A percentile compares a stretch with the other conserved stretches of the same genome.
phyloP scores from a whole-genome alignment of 1,140 invertebrate species.

The Papilio polyxenes region DNA sequence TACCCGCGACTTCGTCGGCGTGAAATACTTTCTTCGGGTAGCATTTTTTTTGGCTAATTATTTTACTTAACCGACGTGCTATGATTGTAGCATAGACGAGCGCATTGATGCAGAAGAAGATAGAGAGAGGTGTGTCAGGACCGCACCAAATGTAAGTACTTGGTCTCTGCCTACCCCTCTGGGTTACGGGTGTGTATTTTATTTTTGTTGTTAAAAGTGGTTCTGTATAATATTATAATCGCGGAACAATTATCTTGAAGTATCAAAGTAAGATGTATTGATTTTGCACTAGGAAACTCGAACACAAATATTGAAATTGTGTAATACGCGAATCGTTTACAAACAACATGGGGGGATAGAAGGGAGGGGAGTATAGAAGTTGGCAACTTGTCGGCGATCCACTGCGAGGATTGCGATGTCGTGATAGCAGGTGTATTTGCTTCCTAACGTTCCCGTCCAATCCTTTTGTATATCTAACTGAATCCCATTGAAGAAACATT shows the following conservation, averaged over 20 bases:
- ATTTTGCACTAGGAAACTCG: background rate
- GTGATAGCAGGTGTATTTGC: conserved; percentile 11
- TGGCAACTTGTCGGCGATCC: conserved; percentile 7
- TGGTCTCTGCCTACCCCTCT: no score
- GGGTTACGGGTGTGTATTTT: no score
- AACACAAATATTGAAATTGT: background rate
- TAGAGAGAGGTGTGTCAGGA: no score
- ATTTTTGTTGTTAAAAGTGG: no score
- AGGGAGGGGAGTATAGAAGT: background rate
- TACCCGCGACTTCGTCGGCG: no score
- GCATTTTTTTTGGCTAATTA: no score
- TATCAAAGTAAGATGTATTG: background rate
- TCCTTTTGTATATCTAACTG: background rate
- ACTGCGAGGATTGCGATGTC: conserved; percentile 2
- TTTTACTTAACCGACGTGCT: no score
- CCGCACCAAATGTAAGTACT: no score
- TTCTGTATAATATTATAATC: no score
- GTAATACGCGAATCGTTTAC: background rate
- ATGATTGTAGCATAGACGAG: no score
- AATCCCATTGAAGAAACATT: background rate
- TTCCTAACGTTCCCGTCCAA: background rate
- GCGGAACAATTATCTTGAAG: background rate
- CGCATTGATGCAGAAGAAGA: no score
- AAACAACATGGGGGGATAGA: background rate
- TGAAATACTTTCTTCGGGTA: no score